Conservation (phyloP, 53 echinoderm and acorn worm species). For the Echinarachnius parma region DNA sequence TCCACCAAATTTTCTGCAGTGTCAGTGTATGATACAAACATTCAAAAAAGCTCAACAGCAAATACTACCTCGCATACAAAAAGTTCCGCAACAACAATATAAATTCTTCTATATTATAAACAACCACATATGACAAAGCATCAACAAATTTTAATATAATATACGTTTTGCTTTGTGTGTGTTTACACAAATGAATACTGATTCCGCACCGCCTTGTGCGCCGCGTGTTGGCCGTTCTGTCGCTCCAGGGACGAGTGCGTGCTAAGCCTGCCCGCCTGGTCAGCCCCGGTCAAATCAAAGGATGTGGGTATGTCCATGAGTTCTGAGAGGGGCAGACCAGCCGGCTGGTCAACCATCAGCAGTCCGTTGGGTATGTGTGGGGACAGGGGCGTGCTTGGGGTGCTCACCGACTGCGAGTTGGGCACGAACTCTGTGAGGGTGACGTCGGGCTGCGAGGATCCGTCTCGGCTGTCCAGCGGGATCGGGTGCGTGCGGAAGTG, state of each 20-base stretch:
- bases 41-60: background rate
- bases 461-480: constrained; percentile 93
- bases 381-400: constrained; percentile 84
- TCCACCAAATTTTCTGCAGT: constrained; percentile 17
- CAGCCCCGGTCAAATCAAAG: constrained; percentile 25
- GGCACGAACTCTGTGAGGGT: constrained; percentile 92
- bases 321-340: constrained; percentile 28
- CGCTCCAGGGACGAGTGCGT: constrained; percentile 68
- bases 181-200: constrained; percentile 92
- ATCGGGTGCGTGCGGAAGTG: constrained; percentile 97
- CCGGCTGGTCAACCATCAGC: background rate
- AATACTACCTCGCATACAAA: background rate
- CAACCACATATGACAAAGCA: too few species aligned
- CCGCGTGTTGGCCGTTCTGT: constrained; percentile 61
- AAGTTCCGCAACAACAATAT: background rate
- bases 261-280: constrained; percentile 18
- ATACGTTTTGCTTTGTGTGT: too few species aligned
- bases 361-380: constrained; percentile 57
- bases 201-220: constrained; percentile 70
- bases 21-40: constrained; percentile 17
- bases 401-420: constrained; percentile 79
- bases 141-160: too few species aligned
- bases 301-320: constrained; percentile 34
- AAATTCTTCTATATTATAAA: too few species aligned
- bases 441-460: constrained; percentile 89